A percentile compares a stretch with the other conserved stretches of the same genome.
Evolutionary conservation across 2,888 invertebrate species (phyloP).

Genomic region (Calameuta filiformis): DNA sequence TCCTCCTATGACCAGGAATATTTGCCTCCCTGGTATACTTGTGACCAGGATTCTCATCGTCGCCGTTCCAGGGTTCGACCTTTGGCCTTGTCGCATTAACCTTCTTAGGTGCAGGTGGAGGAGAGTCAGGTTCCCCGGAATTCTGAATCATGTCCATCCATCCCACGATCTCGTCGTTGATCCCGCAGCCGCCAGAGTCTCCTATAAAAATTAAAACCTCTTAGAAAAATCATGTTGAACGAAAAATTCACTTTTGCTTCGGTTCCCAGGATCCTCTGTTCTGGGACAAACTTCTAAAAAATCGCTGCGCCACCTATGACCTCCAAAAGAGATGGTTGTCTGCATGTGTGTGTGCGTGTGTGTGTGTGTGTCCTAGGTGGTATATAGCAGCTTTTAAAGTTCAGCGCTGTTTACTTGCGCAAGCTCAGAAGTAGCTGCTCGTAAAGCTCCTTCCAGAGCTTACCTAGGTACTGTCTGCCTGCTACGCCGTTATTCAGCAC

Average conservation of each 20-base stretch:
- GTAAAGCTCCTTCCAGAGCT: slow-evolving; percentile 4
- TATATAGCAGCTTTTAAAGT: neutral
- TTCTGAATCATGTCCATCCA: slow-evolving; percentile 95
- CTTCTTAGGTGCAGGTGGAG: slow-evolving; percentile 47
- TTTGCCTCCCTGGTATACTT: slow-evolving; percentile 86
- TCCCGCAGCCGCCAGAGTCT: slow-evolving; percentile 87
- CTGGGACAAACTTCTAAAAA: neutral
- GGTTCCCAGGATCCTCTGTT: neutral
- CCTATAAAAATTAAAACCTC: slow-evolving; percentile 68
- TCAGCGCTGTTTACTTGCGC: slow-evolving; percentile 1
- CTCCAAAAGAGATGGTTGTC: neutral
- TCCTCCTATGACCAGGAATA: slow-evolving; percentile 67
- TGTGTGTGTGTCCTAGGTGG: neutral
- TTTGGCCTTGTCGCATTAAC: slow-evolving; percentile 34
- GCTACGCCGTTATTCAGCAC: neutral
- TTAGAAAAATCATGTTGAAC: neutral
- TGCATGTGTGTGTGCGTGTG: neutral
- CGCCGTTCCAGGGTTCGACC: slow-evolving; percentile 45
- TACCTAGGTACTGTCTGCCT: neutral
- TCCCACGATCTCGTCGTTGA: slow-evolving; percentile 85
- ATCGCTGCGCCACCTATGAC: neutral
- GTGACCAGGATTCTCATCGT: slow-evolving; percentile 71
- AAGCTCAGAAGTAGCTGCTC: neutral
- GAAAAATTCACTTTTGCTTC: neutral
- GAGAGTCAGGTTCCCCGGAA: slow-evolving; percentile 67